Percentiles rank a stretch among this genome's conserved stretches.
phyloP scores from a whole-genome alignment of 2,113 vertebrate species.

The Xiphophorus couchianus region DNA sequence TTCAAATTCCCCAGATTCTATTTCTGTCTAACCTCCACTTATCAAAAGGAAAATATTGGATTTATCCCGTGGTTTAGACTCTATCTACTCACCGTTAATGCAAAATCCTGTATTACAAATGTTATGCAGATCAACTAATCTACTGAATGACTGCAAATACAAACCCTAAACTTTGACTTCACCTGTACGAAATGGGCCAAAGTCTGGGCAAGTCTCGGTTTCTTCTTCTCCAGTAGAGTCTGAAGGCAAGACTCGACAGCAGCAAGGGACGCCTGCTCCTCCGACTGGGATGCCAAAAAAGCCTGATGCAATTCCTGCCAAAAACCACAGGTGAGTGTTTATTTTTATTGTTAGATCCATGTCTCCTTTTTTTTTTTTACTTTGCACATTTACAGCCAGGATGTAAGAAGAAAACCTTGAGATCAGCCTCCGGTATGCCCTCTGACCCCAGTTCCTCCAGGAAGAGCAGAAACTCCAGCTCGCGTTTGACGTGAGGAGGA shows the following conservation, averaged over 20 bases:
- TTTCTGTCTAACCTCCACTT: too few relatives aligned
- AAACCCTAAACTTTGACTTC: neutral
- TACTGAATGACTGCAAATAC: neutral
- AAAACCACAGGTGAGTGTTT: constrained; percentile 7
- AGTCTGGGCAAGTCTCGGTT: constrained; percentile 82
- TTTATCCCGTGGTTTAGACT: neutral
- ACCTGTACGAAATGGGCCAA: constrained; percentile 85
- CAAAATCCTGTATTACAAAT: neutral
- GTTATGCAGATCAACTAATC: neutral
- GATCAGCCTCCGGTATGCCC: constrained; percentile 76
- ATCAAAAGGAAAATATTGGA: neutral
- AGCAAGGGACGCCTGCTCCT: constrained; percentile 38
- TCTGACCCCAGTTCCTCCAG: constrained; percentile 87
- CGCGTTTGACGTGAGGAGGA: constrained; percentile 74
- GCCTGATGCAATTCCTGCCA: constrained; percentile 86
- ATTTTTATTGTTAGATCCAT: neutral
- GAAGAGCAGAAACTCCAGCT: constrained; percentile 90
- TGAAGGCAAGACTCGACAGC: constrained; percentile 80
- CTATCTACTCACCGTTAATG: neutral
- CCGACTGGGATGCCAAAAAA: constrained; percentile 71
- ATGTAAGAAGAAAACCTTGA: constrained; percentile 77
- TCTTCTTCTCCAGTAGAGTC: constrained; percentile 79
- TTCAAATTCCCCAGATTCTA: too few relatives aligned
- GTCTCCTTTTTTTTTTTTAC: neutral
- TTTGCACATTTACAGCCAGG: neutral